Evolutionary conservation across 1,140 invertebrate species (phyloP), one percentile per base, ranked within the genome.

Genomic region (Araneus ventricosus): DNA sequence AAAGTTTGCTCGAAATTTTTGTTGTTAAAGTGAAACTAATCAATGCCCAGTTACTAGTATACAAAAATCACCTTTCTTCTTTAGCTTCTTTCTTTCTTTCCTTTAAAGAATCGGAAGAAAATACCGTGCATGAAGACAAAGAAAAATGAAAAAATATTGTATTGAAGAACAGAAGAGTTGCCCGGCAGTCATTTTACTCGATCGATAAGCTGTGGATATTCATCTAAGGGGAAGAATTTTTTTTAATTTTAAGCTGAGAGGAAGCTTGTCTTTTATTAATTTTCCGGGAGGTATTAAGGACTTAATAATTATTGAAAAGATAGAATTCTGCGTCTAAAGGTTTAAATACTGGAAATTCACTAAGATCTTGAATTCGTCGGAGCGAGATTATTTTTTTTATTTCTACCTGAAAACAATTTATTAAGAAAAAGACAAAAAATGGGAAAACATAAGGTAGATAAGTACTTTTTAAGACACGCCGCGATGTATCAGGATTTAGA

Each of bases 301-400:
- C 88, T 90, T 90, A 90, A 90, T 90, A 79, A 90, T 90, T 59
- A 90, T 90, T 90, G 88, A 90, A 90, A 80, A 45, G 88, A 80
- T 37, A 20, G 41, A 45, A 90, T 90, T 45, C 52, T 30, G 45
- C 20, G 14, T 59, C 67, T 90, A 80, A 80, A 90, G 70, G 27
- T 80, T 90, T 80, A 79, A 80, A 90, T 90, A 70, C 70, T 7
- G 70, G 30, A 70, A 88, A 75, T 88, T 70, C 63, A 52, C 70
- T 24, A 37, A 52, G 27, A 80, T 80, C 88, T 90, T 80, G 70
- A 80, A 80, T 90, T 57, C 52, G 57, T 57, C 67, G 63, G 52
- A 30, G 67, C 39, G 17, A 34, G 14, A 24, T 79, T 57, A 39
- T 37, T 70, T 88, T 75, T 41, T 70, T 88, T 70, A 63, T 70